These are phyloP conservation scores for Philopedon plagiatum DNA, from an alignment of 2,888 invertebrate genomes.

Conservation along the genomic window DNA sequence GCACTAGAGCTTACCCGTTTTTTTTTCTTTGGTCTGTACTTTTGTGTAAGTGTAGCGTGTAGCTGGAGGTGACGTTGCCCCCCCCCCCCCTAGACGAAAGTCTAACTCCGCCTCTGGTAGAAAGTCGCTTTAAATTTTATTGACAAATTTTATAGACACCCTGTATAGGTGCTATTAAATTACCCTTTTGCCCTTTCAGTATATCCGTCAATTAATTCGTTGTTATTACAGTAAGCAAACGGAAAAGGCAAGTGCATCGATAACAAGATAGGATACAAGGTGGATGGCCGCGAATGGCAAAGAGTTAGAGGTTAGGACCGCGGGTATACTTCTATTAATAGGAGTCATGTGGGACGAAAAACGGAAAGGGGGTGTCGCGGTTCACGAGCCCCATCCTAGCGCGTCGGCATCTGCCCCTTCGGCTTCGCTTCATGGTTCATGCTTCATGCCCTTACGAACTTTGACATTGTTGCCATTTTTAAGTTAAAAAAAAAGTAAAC, in stretches of 20 bases:
- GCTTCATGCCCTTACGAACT: conserved; percentile 40
- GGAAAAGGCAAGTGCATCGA: conserved; percentile 46
- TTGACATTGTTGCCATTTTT: conserved; percentile 21
- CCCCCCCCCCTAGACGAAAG: too few relatives aligned
- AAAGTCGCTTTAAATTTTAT: too few relatives aligned
- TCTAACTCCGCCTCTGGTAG: too few relatives aligned
- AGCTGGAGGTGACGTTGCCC: too few relatives aligned
- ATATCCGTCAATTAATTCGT: conserved; percentile 40
- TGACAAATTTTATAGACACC: too few relatives aligned
- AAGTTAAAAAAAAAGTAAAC: background rate
- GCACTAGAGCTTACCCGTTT: too few relatives aligned
- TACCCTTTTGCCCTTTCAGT: background rate
- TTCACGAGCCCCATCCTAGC: conserved; percentile 55
- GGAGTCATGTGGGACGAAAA: conserved; percentile 49
- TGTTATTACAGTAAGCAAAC: conserved; percentile 42
- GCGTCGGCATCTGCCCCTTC: conserved; percentile 56
- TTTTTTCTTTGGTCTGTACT: too few relatives aligned
- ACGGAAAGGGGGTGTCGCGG: conserved; percentile 57
- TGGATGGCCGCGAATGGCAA: conserved; percentile 35
- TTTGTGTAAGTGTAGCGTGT: too few relatives aligned
- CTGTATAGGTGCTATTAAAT: background rate
- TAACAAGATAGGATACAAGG: conserved; percentile 43
- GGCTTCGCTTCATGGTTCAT: conserved; percentile 44
- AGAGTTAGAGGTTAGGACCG: conserved; percentile 45
- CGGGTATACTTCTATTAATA: conserved; percentile 44